Percentiles rank a stretch among this genome's conserved stretches.
Conservation (phyloP, 2,888 invertebrate species). For the Furcula furcula region DNA sequence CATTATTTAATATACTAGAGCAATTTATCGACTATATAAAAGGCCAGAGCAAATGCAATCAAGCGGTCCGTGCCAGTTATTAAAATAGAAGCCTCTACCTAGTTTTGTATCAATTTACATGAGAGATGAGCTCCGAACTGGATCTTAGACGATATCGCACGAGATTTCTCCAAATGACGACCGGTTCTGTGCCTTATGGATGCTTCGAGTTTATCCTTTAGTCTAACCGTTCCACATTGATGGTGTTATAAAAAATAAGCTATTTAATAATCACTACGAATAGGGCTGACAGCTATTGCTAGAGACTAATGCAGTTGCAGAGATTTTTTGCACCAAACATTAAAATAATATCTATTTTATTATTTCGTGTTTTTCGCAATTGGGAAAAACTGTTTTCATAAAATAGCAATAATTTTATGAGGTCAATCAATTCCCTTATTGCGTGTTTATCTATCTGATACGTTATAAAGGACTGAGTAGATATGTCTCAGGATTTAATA, state of each 20-base stretch:
- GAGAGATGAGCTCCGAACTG: conserved; percentile 32
- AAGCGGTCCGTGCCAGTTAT: background rate
- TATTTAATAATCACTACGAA: conserved; percentile 15
- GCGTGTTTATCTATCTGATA: no score
- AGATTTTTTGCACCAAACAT: no score
- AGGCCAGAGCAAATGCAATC: background rate
- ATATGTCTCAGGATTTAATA: no score
- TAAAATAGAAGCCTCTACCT: background rate
- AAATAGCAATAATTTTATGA: no score
- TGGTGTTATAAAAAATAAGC: conserved; percentile 15
- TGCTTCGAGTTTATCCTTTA: conserved; percentile 40
- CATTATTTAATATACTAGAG: background rate
- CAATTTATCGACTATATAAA: background rate
- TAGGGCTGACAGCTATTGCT: conserved; percentile 1
- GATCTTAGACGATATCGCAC: conserved; percentile 40
- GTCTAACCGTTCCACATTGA: conserved; percentile 27
- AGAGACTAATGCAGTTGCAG: no score
- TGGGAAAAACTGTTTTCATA: no score
- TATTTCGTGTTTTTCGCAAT: no score
- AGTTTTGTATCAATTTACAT: conserved; percentile 37
- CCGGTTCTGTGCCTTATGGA: conserved; percentile 51
- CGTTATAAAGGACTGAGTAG: no score
- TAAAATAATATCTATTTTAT: no score
- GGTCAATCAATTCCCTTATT: no score
- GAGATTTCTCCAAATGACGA: conserved; percentile 44